Base-by-base conservation (phyloP, 1,140 invertebrate genomes). In the Thaumetopoea pityocampa region DNA sequence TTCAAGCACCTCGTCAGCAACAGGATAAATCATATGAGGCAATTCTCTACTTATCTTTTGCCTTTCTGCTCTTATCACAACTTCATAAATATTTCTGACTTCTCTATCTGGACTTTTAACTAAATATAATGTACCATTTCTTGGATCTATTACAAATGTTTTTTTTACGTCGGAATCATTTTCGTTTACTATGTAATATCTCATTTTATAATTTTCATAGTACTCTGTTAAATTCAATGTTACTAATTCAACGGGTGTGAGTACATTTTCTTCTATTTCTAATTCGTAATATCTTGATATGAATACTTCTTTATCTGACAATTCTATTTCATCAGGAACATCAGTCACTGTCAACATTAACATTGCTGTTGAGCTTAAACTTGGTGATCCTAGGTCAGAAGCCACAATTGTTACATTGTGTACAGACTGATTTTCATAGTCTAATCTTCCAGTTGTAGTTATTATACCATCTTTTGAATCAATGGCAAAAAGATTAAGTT, bases 401-500 rank as follows among this genome's bases (percentile, higher is more conserved):
- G 93, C 94, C 3, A 93, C 88, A 0, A 96, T 89, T 0, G 92
- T 92, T 1, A 96, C 81, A 68, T 95, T 95, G 59, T 93, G 90
- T 7, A 85, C 67, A 15, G 78, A 81, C 51, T 89, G 85, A 14
- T 64, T 84, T 73, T 94, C 92, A 54, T 92, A 94, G 61, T 95
- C 92, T 12, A 96, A 85, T 49, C 87, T 88, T 1, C 88, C 88
- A 2, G 91, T 88, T 0, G 92, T 94, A 5, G 90, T 93, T 2
- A 96, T 88, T 1, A 90, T 87, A 6, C 94, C 94, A 45, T 95
- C 93, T 51, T 93, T 92, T 0, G 91, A 92, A 62, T 95, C 93
- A 22, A 95, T 92, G 9, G 89, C 76, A 61, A 95, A 94, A n/a
- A 92, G 78, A 37, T 90, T 91, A 7, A 86, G 67, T 23, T 87